A percentile compares a stretch with the other conserved stretches of the same genome.
phyloP scores from a whole-genome alignment of 2,113 vertebrate genomes.

The Ctenomys sociabilis region DNA sequence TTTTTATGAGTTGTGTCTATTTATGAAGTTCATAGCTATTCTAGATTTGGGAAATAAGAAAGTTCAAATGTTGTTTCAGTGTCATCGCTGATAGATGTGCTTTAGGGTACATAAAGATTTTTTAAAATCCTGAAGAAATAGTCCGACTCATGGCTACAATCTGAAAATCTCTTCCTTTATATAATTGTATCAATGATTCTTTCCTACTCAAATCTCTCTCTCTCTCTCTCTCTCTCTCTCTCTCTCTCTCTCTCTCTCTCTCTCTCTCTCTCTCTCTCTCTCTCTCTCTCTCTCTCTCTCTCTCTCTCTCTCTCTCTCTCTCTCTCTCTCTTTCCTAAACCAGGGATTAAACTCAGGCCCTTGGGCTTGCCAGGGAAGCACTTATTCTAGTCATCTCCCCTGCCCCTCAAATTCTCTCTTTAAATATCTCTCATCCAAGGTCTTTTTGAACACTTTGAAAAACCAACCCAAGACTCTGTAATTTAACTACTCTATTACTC shows the following conservation, averaged over 20 bases:
- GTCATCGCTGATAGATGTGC: not conserved
- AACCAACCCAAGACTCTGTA: not conserved
- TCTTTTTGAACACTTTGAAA: not conserved
- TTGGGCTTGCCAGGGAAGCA: no score
- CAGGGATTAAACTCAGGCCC: no score
- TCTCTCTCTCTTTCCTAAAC: no score
- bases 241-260: no score
- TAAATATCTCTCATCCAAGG: not conserved
- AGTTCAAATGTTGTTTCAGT: not conserved
- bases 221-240: no score
- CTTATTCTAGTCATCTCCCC: no score
- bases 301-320: no score
- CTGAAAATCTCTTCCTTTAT: not conserved
- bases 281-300: no score
- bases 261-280: no score
- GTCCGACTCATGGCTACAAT: not conserved
- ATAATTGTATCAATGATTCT: not conserved
- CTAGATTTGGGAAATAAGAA: not conserved
- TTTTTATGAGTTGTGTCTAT: not conserved
- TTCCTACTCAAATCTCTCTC: not conserved
- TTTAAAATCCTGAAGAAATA: not conserved
- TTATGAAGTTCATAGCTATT: not conserved
- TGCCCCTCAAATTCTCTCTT: no score
- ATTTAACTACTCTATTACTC: not conserved
- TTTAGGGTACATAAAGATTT: not conserved